Evolutionary conservation across 2,113 vertebrate species (phyloP).

Genomic region (Amphiprion ocellaris): DNA sequence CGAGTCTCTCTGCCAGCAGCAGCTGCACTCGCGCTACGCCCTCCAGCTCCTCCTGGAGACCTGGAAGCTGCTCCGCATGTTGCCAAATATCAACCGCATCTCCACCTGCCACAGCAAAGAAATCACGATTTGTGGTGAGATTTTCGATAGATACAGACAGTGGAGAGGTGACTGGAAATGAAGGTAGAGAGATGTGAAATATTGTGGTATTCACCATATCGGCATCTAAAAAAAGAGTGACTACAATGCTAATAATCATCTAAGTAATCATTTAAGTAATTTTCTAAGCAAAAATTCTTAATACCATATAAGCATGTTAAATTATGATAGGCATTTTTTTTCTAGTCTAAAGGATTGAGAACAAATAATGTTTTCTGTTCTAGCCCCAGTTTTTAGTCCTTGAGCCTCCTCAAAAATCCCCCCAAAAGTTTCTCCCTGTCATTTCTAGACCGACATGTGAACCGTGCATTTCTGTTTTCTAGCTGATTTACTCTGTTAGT

Average conservation of each 20-base stretch:
- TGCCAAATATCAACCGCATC: constrained; percentile 94
- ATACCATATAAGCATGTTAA: no score
- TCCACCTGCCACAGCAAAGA: constrained; percentile 95
- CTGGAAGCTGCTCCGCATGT: constrained; percentile 87
- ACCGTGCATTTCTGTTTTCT: background rate
- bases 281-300: no score
- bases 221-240: background rate
- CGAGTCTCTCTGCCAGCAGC: constrained; percentile 85
- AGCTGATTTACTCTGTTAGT: background rate
- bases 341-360: no score
- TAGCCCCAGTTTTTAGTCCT: no score
- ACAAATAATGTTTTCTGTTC: no score
- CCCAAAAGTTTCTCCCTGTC: background rate
- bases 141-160: background rate
- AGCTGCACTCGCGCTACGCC: constrained; percentile 94
- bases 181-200: background rate
- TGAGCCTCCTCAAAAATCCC: background rate
- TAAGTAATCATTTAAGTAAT: no score
- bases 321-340: no score
- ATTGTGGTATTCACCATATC: background rate
- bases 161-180: background rate
- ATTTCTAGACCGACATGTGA: background rate
- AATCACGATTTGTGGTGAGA: constrained; percentile 93
- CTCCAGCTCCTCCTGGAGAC: constrained; percentile 92
- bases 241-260: no score